phyloP scores from a whole-genome alignment of 2,113 vertebrate species.

The Phylloscopus trochiloides region DNA sequence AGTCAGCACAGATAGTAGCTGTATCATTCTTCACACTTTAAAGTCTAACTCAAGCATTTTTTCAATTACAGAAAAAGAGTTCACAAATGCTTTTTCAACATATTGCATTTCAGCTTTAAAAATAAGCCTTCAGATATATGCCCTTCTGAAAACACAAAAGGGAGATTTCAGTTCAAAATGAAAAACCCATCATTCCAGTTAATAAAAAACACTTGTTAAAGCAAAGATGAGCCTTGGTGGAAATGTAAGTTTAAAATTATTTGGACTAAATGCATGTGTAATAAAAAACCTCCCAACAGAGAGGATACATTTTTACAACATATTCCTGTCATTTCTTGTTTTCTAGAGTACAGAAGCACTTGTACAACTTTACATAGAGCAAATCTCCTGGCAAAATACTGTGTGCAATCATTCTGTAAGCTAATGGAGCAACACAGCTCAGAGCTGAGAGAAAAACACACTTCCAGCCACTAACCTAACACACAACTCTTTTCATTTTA shows the following conservation, averaged over 20 bases:
- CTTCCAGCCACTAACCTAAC: background rate
- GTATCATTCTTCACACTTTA: constrained; percentile 57
- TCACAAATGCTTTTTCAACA: constrained; percentile 61
- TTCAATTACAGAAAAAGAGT: constrained; percentile 66
- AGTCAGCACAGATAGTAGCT: constrained; percentile 67
- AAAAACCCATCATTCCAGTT: constrained; percentile 63
- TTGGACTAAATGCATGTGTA: constrained; percentile 67
- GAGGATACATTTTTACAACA: constrained; percentile 60
- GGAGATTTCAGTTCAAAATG: constrained; percentile 58
- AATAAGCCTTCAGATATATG: constrained; percentile 69
- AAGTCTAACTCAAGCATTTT: constrained; percentile 50
- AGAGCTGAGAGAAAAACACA: background rate
- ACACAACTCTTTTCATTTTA: background rate
- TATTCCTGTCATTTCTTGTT: constrained; percentile 71
- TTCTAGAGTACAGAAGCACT: constrained; percentile 54
- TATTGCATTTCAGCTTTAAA: constrained; percentile 71
- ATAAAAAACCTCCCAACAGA: constrained; percentile 73
- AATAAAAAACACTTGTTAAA: constrained; percentile 74
- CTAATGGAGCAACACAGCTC: background rate
- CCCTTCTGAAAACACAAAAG: constrained; percentile 62
- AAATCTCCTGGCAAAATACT: constrained; percentile 24
- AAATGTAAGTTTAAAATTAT: constrained; percentile 76
- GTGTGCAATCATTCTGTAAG: background rate
- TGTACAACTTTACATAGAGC: background rate
- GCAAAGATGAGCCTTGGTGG: constrained; percentile 66